phyloP scores from a whole-genome alignment of 2,888 invertebrate species.

The Pyrocoelia pectoralis region DNA sequence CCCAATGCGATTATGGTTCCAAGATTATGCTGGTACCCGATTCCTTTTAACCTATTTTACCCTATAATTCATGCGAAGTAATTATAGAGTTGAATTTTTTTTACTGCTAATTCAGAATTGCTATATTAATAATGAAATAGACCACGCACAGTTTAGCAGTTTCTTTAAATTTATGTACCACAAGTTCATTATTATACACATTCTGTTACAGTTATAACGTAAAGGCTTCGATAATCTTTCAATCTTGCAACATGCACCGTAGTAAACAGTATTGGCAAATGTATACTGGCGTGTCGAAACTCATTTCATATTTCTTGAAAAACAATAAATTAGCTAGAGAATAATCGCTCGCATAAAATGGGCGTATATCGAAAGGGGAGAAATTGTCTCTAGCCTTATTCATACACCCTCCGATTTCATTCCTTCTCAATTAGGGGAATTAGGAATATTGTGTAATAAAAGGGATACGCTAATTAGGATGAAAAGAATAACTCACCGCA shows the following conservation, averaged over 20 bases:
- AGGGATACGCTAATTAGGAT: too few relatives aligned
- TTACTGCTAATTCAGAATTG: background rate
- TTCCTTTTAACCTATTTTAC: too few relatives aligned
- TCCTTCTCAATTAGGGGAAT: too few relatives aligned
- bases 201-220: background rate
- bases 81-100: background rate
- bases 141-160: background rate
- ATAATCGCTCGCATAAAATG: background rate
- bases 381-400: too few relatives aligned
- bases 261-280: background rate
- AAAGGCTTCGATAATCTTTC: background rate
- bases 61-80: background rate
- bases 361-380: too few relatives aligned
- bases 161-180: background rate
- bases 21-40: background rate
- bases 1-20: background rate
- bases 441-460: too few relatives aligned
- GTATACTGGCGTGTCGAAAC: background rate
- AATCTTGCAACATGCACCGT: too few relatives aligned
- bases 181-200: background rate
- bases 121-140: background rate
- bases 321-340: background rate
- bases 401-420: too few relatives aligned
- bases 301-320: background rate
- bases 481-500: too few relatives aligned